Evolutionary conservation across 2,888 invertebrate species (phyloP), one percentile per base, ranked within the genome.

Genomic region (Drosophila nigritarsus): DNA sequence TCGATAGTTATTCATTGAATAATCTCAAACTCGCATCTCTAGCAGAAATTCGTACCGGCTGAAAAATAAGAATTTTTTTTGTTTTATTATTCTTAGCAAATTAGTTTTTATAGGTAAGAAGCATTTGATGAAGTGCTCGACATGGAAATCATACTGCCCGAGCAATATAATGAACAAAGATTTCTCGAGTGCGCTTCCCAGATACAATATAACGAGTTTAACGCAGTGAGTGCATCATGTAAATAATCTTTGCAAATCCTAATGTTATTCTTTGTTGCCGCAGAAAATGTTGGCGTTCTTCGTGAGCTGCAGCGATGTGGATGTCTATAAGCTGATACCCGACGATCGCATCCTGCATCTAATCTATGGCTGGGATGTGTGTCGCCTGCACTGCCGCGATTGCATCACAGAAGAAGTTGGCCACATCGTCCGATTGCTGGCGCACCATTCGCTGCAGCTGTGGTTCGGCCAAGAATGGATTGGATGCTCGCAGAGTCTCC

Each of bases 381-480:
- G 90, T 42, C 78, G 73, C 2, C 58, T 87, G 32, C 82, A 87
- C 36, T 72, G 48, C n/a, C 68, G 78, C 3, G 65, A 73, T 0
- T 54, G 49, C 32, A 30, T 73, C 3, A 59, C 63, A 7, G 68
- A 65, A 9, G 72, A 87, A 42, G 45, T 91, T 34, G 60, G 68
- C 5, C 75, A 75, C 13, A 78, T 91, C 4, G 73, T 81, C 11
- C 87, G 82, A 36, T 65, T 84, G 18, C 64, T 92, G 29, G 80
- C 83, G 0, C 85, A 91, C 20, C 88, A 89, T 65, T 88, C 92
- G 4, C 62, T 91, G 58, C 90, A 91, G 30, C 48, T 91, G n/a
- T 87, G 83, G 86, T 89, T 92, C 40, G 88, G 92, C 38, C 89
- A 85, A 48, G 91, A 91, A 59, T 91, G 92, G 91, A 81, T 68